Evolutionary conservation across 2,797 vertebrate genomes (phyloP).

Genomic region (Champsocephalus gunnari): DNA sequence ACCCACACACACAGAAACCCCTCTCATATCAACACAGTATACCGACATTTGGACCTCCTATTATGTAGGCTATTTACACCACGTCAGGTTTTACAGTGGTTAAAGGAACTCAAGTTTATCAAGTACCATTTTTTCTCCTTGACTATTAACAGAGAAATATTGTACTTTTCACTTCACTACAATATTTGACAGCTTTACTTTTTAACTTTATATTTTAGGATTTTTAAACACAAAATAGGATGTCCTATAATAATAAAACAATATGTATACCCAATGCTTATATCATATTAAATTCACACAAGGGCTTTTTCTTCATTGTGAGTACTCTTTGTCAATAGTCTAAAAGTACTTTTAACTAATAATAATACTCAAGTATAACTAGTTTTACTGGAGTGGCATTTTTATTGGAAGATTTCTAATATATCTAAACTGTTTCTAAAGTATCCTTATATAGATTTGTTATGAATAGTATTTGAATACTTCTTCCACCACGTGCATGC

Average conservation of each 20-base stretch:
- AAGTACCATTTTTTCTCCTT: too few species aligned
- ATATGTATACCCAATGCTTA: too few species aligned
- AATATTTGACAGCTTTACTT: neutral
- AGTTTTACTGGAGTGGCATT: neutral
- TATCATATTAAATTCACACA: neutral
- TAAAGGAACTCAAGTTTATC: neutral
- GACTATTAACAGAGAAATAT: neutral
- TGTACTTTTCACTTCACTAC: neutral
- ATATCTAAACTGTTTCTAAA: too few species aligned
- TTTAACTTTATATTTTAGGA: neutral
- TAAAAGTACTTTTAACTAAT: neutral
- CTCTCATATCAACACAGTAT: neutral
- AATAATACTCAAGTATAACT: neutral
- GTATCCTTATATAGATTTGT: neutral
- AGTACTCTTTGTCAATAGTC: neutral
- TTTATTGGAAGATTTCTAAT: too few species aligned
- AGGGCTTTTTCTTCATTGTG: neutral
- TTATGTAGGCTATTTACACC: neutral
- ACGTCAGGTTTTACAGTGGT: neutral
- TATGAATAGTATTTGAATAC: neutral
- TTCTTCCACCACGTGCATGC: neutral
- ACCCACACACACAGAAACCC: neutral
- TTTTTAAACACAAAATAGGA: neutral
- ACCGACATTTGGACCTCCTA: neutral
- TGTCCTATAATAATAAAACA: neutral